Evolutionary conservation across 2,113 vertebrate genomes (phyloP), one percentile per base, ranked within the genome.

Genomic region (Lonchura striata): DNA sequence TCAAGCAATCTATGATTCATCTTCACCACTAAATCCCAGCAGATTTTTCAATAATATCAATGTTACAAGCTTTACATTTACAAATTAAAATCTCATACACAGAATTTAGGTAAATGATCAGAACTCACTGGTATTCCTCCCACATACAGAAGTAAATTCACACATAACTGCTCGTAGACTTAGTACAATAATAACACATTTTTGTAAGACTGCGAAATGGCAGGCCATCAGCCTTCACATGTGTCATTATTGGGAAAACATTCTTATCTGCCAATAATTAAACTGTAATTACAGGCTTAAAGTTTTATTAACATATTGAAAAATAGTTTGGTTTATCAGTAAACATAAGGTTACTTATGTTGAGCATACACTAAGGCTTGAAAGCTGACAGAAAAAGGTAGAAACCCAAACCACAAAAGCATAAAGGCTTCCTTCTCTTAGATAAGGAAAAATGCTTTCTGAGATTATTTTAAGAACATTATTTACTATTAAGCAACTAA

Each of bases 211-310:
- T 91, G 53, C n/a, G 71, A 84, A 91, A 72, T 41, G 66, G 53
- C 70, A 87, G 61, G 49, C 37, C 82, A 93, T n/a, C 53, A 82
- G 61, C 53, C 49, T 85, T 93, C 44, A 31, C 25, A 24, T 47
- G 20, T 77, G 69, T 59, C 72, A 66, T 72, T 86, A 92, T 14
- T 41, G 64, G 30, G 50, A 75, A 92, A 81, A 86, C 66, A 84
- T 71, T 86, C 17, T 6, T 42, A 82, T 71, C 28, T 92, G 81
- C 41, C 65, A 89, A 82, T 94, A 91, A 95, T 88, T 95, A 94
- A 60, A 25, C 25, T 61, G 37, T 6, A 87, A 89, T 75, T 66
- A 71, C 13, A 72, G 61, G 28, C 31, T 53, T 60, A 56, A 79
- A 95, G 41, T 41, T 82, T 68, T 82, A 71, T 66, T 72, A 76